These are phyloP conservation scores for Aquatica leii DNA, from an alignment of 2,888 invertebrate genomes.

Conservation along the genomic window DNA sequence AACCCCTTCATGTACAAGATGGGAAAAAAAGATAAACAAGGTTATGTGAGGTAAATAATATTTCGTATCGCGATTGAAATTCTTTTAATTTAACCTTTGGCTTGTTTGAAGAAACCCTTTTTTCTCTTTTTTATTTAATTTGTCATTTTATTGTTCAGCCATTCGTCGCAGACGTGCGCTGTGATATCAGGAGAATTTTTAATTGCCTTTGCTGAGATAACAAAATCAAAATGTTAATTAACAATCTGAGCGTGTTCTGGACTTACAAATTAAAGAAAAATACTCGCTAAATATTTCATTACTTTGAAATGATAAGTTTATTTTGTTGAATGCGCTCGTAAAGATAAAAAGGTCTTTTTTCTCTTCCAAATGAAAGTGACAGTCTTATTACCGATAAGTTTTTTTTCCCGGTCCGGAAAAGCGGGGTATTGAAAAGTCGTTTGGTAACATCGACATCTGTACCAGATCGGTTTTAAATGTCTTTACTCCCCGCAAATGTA, in stretches of 20 bases:
- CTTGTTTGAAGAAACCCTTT: conserved; percentile 58
- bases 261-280: conserved; percentile 60
- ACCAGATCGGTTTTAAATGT: conserved; percentile 54
- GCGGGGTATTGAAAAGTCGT: no score
- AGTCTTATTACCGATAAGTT: conserved; percentile 7
- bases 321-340: conserved; percentile 37
- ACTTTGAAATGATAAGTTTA: conserved; percentile 43
- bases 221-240: conserved; percentile 63
- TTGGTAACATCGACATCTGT: conserved; percentile 59
- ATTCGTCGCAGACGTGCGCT: conserved; percentile 53
- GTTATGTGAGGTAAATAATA: conserved; percentile 41
- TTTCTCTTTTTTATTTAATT: conserved; percentile 57
- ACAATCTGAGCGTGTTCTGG: conserved; percentile 59
- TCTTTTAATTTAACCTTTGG: conserved; percentile 58
- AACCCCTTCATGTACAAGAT: conserved; percentile 17
- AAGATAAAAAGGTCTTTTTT: conserved; percentile 28
- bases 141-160: conserved; percentile 59
- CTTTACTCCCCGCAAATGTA: conserved; percentile 34
- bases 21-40: conserved; percentile 36
- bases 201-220: conserved; percentile 61
- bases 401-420: no score
- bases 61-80: conserved; percentile 56
- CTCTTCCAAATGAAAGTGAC: conserved; percentile 14
- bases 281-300: conserved; percentile 58
- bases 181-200: conserved; percentile 60